These are phyloP conservation scores for Lucilia cuprina DNA, from an alignment of 1,140 invertebrate species.

Conservation along the genomic window DNA sequence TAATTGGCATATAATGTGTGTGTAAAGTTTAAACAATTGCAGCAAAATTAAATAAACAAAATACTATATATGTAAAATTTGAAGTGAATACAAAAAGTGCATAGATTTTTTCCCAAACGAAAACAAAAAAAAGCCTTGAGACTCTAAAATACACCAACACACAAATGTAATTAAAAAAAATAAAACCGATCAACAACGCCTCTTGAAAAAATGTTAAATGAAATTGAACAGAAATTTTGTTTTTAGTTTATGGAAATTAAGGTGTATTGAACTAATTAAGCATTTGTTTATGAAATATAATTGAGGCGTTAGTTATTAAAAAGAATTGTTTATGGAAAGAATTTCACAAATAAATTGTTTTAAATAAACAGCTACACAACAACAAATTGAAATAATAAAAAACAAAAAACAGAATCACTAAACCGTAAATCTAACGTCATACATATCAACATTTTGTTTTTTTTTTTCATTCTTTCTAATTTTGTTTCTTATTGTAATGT, in stretches of 20 bases:
- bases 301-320: background rate
- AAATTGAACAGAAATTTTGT: background rate
- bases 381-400: background rate
- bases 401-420: background rate
- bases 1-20: background rate
- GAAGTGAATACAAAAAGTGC: slow-evolving; percentile 13
- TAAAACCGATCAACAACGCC: slow-evolving; percentile 6
- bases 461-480: background rate
- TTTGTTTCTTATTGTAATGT: background rate
- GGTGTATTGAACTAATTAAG: slow-evolving; percentile 15
- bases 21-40: background rate
- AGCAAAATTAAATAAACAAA: background rate
- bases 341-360: background rate
- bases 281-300: background rate
- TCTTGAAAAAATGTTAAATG: background rate
- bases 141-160: background rate
- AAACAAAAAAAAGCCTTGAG: slow-evolving; percentile 10
- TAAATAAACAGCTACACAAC: background rate
- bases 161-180: background rate
- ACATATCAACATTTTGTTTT: background rate
- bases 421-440: slow-evolving; percentile 14
- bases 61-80: background rate
- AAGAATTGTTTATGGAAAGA: background rate
- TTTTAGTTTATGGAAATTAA: background rate
- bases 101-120: background rate